Evolutionary conservation across 1,140 invertebrate species (phyloP).

Genomic region (Tetramorium parvispinum): DNA sequence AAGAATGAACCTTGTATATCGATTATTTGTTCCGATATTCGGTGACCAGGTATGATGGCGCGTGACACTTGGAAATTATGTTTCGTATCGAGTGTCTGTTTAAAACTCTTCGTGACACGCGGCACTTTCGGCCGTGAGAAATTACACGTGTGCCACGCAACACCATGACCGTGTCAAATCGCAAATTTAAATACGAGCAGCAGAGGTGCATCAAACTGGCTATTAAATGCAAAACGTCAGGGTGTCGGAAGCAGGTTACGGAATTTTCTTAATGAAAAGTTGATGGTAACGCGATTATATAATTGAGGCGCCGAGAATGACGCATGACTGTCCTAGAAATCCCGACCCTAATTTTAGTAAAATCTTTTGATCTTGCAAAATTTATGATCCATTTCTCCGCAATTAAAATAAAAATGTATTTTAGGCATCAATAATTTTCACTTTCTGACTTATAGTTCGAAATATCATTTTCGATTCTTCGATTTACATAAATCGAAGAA

Average conservation of each 20-base stretch:
- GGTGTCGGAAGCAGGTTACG: constrained; percentile 44
- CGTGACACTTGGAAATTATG: constrained; percentile 50
- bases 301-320: constrained; percentile 26
- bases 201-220: constrained; percentile 1
- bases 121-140: constrained; percentile 41
- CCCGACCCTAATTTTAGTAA: not conserved
- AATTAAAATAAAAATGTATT: not conserved
- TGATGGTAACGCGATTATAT: constrained; percentile 44
- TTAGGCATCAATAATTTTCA: not conserved
- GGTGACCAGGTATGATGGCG: constrained; percentile 5
- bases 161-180: constrained; percentile 59
- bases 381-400: not conserved
- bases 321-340: not conserved
- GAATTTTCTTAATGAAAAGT: constrained; percentile 58
- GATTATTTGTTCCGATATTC: constrained; percentile 31
- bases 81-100: constrained; percentile 51
- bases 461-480: constrained; percentile 11
- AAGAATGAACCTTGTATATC: not conserved
- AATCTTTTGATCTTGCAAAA: not conserved
- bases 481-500: not conserved
- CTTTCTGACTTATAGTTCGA: not conserved
- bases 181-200: constrained; percentile 50
- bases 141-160: constrained; percentile 46
- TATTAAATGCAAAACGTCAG: constrained; percentile 50
- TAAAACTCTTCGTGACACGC: constrained; percentile 49